phyloP scores from a whole-genome alignment of 2,888 invertebrate genomes.

The Xanthia togata region DNA sequence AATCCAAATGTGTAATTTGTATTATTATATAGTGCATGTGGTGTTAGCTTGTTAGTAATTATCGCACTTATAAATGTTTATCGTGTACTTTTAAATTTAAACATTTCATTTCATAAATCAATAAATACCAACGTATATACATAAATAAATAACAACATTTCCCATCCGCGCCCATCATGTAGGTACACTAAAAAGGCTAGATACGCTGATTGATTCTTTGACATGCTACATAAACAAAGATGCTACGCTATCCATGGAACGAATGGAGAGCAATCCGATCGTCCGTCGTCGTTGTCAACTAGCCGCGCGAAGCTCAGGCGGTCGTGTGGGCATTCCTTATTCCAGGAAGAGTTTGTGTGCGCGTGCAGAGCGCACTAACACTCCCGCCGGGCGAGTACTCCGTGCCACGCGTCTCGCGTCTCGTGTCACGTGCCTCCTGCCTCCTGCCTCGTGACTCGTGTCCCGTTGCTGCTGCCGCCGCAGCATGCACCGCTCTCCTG shows the following conservation, averaged over 20 bases:
- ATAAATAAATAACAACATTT: not conserved
- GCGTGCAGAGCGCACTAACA: not conserved
- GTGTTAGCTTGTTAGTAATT: no score
- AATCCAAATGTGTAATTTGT: no score
- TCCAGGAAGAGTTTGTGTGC: not conserved
- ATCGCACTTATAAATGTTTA: no score
- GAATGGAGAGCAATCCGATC: not conserved
- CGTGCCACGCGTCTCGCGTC: no score
- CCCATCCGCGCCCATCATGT: not conserved
- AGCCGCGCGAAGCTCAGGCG: not conserved
- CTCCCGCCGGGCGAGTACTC: not conserved
- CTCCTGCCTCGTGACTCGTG: not conserved
- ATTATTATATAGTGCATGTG: no score
- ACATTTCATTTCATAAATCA: no score
- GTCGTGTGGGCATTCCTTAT: not conserved
- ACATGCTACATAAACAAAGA: not conserved
- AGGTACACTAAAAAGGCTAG: not conserved
- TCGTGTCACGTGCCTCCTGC: not conserved
- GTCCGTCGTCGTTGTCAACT: not conserved
- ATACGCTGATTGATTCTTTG: not conserved
- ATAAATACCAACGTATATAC: no score
- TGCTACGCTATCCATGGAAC: not conserved
- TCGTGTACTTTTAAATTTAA: no score
- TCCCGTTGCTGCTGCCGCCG: not conserved
- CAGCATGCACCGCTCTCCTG: constrained; percentile 6